These are phyloP conservation scores for Alloscopus bannaensis DNA, from an alignment of 2,888 invertebrate genomes.

Conservation along the genomic window DNA sequence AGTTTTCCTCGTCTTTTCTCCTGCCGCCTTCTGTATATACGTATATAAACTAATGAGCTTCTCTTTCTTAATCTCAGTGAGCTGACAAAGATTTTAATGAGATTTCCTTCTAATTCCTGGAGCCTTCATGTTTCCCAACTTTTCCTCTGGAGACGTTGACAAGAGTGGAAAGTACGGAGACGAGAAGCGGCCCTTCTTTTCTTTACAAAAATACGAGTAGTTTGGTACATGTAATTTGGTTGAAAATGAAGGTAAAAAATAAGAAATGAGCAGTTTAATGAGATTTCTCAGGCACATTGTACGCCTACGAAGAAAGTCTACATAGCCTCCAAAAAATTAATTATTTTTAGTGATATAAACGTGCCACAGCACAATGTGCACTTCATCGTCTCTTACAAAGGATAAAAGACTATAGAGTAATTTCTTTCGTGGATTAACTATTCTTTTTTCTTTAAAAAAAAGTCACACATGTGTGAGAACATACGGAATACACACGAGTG, in stretches of 20 bases:
- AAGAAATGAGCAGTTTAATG: background rate
- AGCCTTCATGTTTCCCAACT: slow-evolving; percentile 6
- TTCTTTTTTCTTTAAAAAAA: too few species aligned
- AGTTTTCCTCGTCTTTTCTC: slow-evolving; percentile 2
- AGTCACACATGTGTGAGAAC: slow-evolving; percentile 10
- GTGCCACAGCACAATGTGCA: too few species aligned
- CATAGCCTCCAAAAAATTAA: slow-evolving; percentile 1
- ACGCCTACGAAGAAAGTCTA: too few species aligned
- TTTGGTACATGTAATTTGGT: background rate
- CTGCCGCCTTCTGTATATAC: too few species aligned
- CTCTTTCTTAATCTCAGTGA: slow-evolving; percentile 27
- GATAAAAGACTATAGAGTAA: too few species aligned
- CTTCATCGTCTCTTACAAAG: too few species aligned
- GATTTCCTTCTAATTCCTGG: slow-evolving; percentile 16
- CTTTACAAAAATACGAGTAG: background rate
- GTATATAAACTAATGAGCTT: slow-evolving; percentile 52
- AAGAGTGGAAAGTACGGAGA: background rate
- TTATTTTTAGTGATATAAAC: too few species aligned
- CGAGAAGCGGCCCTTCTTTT: background rate
- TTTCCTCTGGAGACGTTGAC: slow-evolving; percentile 4
- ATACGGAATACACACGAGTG: slow-evolving; percentile 17
- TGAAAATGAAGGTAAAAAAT: background rate
- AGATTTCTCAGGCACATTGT: background rate
- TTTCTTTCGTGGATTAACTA: too few species aligned
- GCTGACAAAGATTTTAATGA: slow-evolving; percentile 32